Evolutionary conservation across 2,888 invertebrate genomes (phyloP), one percentile per base, ranked within the genome.

Genomic region (Andrena chrysosceles): DNA sequence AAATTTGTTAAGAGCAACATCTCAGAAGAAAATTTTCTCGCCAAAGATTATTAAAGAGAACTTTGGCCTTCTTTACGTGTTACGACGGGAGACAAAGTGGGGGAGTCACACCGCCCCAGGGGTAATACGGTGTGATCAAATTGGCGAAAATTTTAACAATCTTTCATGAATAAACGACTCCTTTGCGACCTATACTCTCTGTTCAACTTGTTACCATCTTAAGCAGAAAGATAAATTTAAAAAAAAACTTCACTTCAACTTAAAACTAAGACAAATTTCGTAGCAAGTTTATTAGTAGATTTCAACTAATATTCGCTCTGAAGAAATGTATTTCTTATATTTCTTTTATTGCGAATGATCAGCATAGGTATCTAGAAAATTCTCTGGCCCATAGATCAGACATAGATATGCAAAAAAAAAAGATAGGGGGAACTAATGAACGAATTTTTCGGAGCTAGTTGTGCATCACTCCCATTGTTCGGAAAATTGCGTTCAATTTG

Each of bases 401-500:
- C 42, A 16, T 42, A 16, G 42, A 20, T 20, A n/a, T 54, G 54
- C 20, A 23, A 54, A n/a, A n/a, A n/a, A n/a, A 20, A 54, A 20
- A 8, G 7, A 20, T 20, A 52, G 20, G 1, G 0, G 20, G 1
- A 20, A 54, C 6, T 7, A 23, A 54, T n/a, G 20, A n/a, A 20
- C 6, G n/a, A 54, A 56, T 20, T 56, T 56, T 56, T 56, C 56
- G 7, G 23, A 26, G 42, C 42, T 42, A 10, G 2, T 35, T 60
- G 35, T 2, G 54, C 49, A 33, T 42, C n/a, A 8, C 5, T 10
- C 13, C 2, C 48, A 13, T 10, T 31, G 7, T 35, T 7, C 23
- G 69, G 10, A 48, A 75, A 52, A 70, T 79, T 33, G 70, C 48
- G 48, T 69, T 52, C 35, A 29, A 20, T 20, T 26, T 13, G 69